Evolutionary conservation across 2,888 invertebrate species (phyloP), one percentile per base, ranked within the genome.

Genomic region (Ophioninae sp.): DNA sequence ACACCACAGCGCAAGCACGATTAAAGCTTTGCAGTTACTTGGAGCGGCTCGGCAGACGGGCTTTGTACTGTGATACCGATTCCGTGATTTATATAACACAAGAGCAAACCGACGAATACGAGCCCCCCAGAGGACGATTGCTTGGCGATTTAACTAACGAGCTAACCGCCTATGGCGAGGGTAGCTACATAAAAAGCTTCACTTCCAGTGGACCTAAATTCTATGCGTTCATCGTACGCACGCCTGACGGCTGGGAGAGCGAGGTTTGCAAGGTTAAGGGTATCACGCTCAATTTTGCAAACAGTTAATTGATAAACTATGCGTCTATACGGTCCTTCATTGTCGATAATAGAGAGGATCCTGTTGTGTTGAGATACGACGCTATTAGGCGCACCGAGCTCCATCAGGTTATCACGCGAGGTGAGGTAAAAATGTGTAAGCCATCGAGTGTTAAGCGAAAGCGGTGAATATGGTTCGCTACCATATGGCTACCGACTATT

Each of bases 131-230:
- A 0, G 92, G 91, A 1, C 68, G 68, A 6, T 89, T 85, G 79
- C 73, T 92, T 13, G 90, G 91, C 0, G 90, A 93, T 67, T 82
- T 93, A 83, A 92, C 91, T 0, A 88, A 92, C 82, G 92, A 92
- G 81, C 20, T 89, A 23, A 10, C 21, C 7, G 6, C 61, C n/a
- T n/a, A n/a, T n/a, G n/a, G n/a, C n/a, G n/a, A n/a, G 8, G 37
- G 64, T 13, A 39, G 64, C 3, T 74, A 64, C 8, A 74, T 56
- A 10, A 74, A 17, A 41, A 23, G 17, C 44, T 77, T 68, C n/a
- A 17, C 69, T 61, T 69, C n/a, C 1, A 50, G 61, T 0, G 77
- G 68, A 0, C 77, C 61, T 7, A 62, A 61, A 20, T 74, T 74
- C n/a, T n/a, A n/a, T n/a, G n/a, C n/a, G n/a, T n/a, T n/a, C n/a